Base-by-base conservation (phyloP, 2,797 vertebrate genomes). In the Falco naumanni region DNA sequence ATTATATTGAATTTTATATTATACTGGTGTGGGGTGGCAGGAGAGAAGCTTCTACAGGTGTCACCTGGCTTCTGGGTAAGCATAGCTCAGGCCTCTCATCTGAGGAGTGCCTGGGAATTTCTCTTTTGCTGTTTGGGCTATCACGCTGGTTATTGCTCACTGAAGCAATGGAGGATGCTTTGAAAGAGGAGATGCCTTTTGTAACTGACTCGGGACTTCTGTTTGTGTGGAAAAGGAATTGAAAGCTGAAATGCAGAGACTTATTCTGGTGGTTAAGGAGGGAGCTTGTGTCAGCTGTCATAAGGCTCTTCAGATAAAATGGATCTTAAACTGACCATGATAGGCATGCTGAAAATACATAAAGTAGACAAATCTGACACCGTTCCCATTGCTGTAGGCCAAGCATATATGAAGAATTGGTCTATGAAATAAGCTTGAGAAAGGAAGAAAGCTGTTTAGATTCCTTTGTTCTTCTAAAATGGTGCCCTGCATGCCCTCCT, bases 191-290 rank as follows among this genome's bases (percentile, higher is more conserved):
- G 70, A 39, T 88, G 59, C 0, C 19, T 87, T 90, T 95, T 95
- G 95, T 94, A 66, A 87, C 61, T 95, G 82, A 45, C 63, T 95
- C 29, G 22, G 76, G 66, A 43, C 43, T 89, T 91, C 84, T 64
- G 41, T 87, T 93, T 50, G 41, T 80, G 41, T 71, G 63, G 87
- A 87, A 97, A 95, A 69, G 82, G 72, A 95, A 93, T 72, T 94
- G 94, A 93, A 95, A 90, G 80, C 77, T 87, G 89, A 93, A 96
- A 91, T 95, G 60, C 63, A 87, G 71, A 92, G 69, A 64, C 43
- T 50, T 59, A 68, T 83, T 90, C 59, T 89, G 68, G 64, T 75
- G 78, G n/a, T 61, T 88, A 83, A 77, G 81, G 66, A 85, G 88
- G 84, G 39, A 34, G 89, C 81, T 95, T 13, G 1, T 83, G 47